A percentile compares a stretch with the other conserved stretches of the same genome.
phyloP scores from a whole-genome alignment of 2,113 vertebrate genomes.

The Tamias sibiricus region DNA sequence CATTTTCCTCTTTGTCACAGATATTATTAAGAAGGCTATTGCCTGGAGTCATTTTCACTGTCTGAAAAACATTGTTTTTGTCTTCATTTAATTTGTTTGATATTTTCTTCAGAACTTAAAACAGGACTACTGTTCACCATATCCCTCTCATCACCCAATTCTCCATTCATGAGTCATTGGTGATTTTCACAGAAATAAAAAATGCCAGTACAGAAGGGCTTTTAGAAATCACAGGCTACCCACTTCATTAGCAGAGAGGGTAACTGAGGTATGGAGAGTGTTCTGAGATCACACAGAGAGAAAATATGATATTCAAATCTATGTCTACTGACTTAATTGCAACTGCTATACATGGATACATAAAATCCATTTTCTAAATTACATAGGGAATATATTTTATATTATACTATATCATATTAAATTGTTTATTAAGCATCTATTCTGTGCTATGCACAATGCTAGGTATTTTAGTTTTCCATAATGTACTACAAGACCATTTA shows the following conservation, averaged over 20 bases:
- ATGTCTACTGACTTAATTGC: not conserved
- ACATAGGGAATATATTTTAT: not conserved
- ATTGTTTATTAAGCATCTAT: not conserved
- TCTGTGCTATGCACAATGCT: not conserved
- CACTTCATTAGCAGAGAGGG: not conserved
- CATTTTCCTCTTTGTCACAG: not conserved
- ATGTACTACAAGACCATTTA: not conserved
- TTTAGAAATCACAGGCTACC: not conserved
- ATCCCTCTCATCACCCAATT: not conserved
- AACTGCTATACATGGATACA: not conserved
- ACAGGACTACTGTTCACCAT: not conserved
- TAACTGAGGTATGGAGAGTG: not conserved
- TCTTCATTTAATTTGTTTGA: not conserved
- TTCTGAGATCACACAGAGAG: not conserved
- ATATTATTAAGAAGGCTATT: not conserved
- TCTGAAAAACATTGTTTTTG: not conserved
- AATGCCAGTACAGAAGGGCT: not conserved
- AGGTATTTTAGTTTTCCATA: not conserved
- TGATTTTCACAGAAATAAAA: conserved; percentile 15
- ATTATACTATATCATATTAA: no score
- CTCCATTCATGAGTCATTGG: not conserved
- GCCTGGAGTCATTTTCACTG: not conserved
- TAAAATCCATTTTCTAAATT: not conserved
- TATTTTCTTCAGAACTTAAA: not conserved
- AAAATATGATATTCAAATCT: not conserved